A percentile compares a stretch with the other conserved stretches of the same genome.
Evolutionary conservation across 2,113 vertebrate species (phyloP).

Genomic region (Tor tambroides): DNA sequence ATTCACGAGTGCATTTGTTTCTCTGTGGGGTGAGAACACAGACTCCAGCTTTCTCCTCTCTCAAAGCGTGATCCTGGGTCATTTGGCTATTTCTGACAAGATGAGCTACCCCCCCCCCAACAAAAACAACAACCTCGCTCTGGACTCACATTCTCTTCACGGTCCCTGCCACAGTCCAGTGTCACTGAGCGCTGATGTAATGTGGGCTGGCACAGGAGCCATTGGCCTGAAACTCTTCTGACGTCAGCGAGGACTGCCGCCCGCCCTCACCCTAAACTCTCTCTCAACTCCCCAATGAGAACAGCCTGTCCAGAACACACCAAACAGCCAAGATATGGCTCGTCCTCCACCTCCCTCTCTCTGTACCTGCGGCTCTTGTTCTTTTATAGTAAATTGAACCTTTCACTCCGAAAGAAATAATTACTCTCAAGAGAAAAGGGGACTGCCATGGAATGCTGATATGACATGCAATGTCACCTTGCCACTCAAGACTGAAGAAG

Average conservation of each 20-base stretch:
- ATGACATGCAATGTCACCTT: slow-evolving; percentile 93
- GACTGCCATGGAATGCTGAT: slow-evolving; percentile 84
- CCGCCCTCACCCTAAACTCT: slow-evolving; percentile 38
- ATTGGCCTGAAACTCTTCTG: slow-evolving; percentile 56
- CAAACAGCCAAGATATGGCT: slow-evolving; percentile 61
- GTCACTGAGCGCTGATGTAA: slow-evolving; percentile 65
- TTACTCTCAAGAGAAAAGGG: slow-evolving; percentile 86
- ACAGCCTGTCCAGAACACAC: slow-evolving; percentile 69
- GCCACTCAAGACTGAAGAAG: slow-evolving; percentile 77
- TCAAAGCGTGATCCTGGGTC: not conserved
- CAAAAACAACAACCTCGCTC: not conserved
- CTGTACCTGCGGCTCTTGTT: slow-evolving; percentile 78
- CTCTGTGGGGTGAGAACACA: not conserved
- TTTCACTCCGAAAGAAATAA: slow-evolving; percentile 87
- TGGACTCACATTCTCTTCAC: slow-evolving; percentile 11
- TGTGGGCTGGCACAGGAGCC: slow-evolving; percentile 53
- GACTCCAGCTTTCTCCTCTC: not conserved
- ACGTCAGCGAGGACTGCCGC: slow-evolving; percentile 61
- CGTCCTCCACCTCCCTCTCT: slow-evolving; percentile 56
- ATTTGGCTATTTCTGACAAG: slow-evolving; percentile 34
- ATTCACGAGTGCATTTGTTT: not conserved
- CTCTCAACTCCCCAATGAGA: slow-evolving; percentile 60
- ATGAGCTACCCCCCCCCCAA: not conserved
- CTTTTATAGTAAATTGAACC: slow-evolving; percentile 90
- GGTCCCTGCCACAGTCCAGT: slow-evolving; percentile 7